Evolutionary conservation across 1,140 invertebrate species (phyloP), one percentile per base, ranked within the genome.

Genomic region (Brachionus plicatilis): DNA sequence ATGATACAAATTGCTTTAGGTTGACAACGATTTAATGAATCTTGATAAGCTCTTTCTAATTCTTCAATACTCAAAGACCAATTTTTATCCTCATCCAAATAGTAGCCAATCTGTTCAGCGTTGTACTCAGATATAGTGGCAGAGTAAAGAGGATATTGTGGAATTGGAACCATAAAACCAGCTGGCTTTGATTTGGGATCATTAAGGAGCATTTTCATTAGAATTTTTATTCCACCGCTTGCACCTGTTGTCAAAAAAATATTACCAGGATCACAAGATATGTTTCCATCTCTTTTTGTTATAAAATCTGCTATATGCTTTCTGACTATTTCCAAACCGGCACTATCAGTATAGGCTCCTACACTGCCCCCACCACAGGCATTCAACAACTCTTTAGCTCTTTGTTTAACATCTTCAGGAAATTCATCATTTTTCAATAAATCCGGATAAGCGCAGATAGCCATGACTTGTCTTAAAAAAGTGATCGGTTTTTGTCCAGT

Each of bases 81-180:
- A 86, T 93, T 93, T 50, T 93, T 93, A 0, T 92, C 92, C 90
- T 99, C 97, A 90, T 99, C 92, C 85, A 99, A 90, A 88, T 94
- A 99, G 89, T 99, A 99, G 1, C 93, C 94, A 65, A 97, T 92
- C 91, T 83, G 79, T 60, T 82, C 53, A 82, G 79, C 79, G 56
- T 41, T 65, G 82, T 89, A 90, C 85, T 90, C 89, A 27, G 89
- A 94, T 27, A 98, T 90, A 0, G 95, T 94, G 1, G 97, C 97
- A 1, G 96, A 96, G 90, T 99, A 99, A 0, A 99, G 90, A 14
- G 97, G 97, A 91, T 99, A 99, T 88, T 99, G 96, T 0, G 97
- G 97, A 88, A 98, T 98, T 0, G 97, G 97, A 85, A 99, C 94
- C 94, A 99, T 93, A 65, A 84, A 68, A n/a, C 83, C 83, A 9